Percentiles rank a stretch among this genome's conserved stretches.
These are phyloP conservation scores for Armadillidium nasatum DNA, from an alignment of 1,140 invertebrate genomes.

Conservation along the genomic window DNA sequence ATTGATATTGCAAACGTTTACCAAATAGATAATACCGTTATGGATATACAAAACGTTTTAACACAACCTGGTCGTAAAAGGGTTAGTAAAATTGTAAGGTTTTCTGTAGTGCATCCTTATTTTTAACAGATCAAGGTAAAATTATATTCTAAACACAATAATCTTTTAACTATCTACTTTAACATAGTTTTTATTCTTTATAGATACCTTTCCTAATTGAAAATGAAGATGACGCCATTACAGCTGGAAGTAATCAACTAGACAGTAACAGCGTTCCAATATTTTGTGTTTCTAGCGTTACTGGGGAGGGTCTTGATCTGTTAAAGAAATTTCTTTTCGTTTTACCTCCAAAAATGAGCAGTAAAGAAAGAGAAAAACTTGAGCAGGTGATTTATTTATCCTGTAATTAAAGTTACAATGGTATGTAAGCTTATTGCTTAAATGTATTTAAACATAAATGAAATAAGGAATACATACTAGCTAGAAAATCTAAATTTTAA, in stretches of 20 bases:
- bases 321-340: conserved; percentile 73
- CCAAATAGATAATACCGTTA: conserved; percentile 54
- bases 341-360: conserved; percentile 63
- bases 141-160: too few species aligned
- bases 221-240: conserved; percentile 67
- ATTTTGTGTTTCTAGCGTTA: conserved; percentile 92
- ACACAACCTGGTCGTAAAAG: conserved; percentile 61
- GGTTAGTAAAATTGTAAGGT: conserved; percentile 52
- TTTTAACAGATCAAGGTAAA: too few species aligned
- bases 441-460: too few species aligned
- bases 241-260: conserved; percentile 60
- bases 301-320: conserved; percentile 73
- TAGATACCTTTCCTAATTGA: conserved; percentile 59
- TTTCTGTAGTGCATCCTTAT: neutral
- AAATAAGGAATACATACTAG: too few species aligned
- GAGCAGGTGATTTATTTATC: conserved; percentile 54
- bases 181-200: neutral
- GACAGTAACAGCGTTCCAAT: conserved; percentile 71
- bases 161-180: too few species aligned
- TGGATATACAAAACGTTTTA: conserved; percentile 61
- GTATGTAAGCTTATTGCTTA: too few species aligned
- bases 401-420: too few species aligned
- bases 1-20: conserved; percentile 63
- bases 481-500: conserved; percentile 26
- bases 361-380: conserved; percentile 65